Base-by-base conservation (phyloP, 2,888 invertebrate species). In the Osmoderma eremita region DNA sequence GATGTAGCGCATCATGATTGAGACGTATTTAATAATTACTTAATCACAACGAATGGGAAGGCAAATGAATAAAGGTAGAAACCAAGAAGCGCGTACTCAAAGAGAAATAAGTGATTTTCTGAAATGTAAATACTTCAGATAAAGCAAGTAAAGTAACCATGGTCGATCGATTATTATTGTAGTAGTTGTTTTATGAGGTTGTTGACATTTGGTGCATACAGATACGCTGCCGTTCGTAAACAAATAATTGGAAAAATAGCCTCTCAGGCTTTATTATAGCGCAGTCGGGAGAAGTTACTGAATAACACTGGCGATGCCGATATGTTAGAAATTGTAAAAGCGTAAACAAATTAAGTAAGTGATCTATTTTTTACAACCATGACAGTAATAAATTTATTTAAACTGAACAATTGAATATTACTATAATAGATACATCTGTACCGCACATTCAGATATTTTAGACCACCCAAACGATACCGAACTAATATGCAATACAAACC, bases 11-110 rank as follows among this genome's bases (percentile, higher is more conserved):
- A 61, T 71, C 74, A 74, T 76, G 76, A 76, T 76, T 75, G 76
- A 76, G 76, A 73, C 72, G 75, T 76, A 73, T 68, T 74, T 73
- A 73, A 75, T 75, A 76, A 76, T 76, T 75, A 75, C 75, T 76
- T 74, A 76, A 76, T 76, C 75, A 74, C 69, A 45, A 61, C 58
- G 30, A 45, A 45, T 30, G 15, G 45, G n/a, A 45, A 30, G 15
- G 58, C 30, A 61, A 61, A 48, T 45, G 58, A 51, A n/a, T 4
- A 20, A 22, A 61, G 30, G 74, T 67, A 58, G 56, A 61, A 41
- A 51, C 30, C 45, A 36, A 45, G 51, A 70, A 69, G 53, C 61
- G 49, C 38, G 45, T 30, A 17, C 38, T 50, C 13, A 66, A 30
- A 24, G 42, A 36, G 17, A 20, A 45, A 20, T n/a, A 48, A 22